Percentiles rank a stretch among this genome's conserved stretches.
Evolutionary conservation across 2,888 invertebrate species (phyloP).

Genomic region (Athalia circularis): DNA sequence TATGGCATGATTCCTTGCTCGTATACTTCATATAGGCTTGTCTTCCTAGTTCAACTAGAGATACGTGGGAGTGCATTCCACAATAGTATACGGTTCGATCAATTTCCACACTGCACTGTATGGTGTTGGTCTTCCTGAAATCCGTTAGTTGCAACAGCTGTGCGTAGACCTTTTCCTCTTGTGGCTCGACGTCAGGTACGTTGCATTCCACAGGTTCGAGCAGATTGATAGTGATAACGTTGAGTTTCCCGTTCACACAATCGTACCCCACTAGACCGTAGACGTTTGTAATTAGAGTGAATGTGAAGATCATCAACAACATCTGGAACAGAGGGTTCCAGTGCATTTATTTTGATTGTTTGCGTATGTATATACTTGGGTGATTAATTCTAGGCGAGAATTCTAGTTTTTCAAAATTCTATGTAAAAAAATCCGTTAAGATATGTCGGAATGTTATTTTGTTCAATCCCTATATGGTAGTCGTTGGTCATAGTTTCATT

Average conservation of each 20-base stretch:
- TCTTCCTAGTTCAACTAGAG: constrained; percentile 21
- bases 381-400: no score
- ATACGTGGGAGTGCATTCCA: constrained; percentile 48
- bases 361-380: no score
- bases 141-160: constrained; percentile 46
- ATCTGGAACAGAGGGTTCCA: no score
- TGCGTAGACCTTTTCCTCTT: constrained; percentile 27
- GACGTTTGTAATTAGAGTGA: background rate
- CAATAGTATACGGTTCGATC: constrained; percentile 47
- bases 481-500: no score
- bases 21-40: constrained; percentile 12
- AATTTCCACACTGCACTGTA: constrained; percentile 44
- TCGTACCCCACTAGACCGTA: constrained; percentile 40
- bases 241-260: constrained; percentile 45
- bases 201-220: constrained; percentile 33
- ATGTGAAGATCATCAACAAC: no score
- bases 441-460: no score
- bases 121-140: constrained; percentile 8
- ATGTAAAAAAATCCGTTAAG: no score
- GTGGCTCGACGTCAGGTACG: background rate
- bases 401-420: no score
- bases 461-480: no score
- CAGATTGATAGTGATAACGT: constrained; percentile 35
- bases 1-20: constrained; percentile 25
- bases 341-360: no score